Conservation (phyloP, 2,888 invertebrate genomes). For the Epinotia bilunana region DNA sequence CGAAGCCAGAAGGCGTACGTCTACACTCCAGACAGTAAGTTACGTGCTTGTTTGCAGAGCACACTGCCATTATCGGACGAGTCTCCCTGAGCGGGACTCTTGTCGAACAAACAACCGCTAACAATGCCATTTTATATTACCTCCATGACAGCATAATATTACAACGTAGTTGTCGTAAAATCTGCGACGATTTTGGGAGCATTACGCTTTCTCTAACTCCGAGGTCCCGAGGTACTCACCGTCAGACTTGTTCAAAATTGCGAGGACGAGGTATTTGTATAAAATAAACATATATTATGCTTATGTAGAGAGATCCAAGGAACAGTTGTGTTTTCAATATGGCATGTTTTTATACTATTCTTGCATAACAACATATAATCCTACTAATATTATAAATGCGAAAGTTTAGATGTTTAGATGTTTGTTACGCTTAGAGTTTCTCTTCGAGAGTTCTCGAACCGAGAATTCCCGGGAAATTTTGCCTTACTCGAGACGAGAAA, state of each 20-base stretch:
- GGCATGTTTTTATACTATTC: not conserved
- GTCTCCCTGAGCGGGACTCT: constrained; percentile 40
- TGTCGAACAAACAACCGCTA: constrained; percentile 53
- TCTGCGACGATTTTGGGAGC: constrained; percentile 49
- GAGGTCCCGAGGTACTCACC: not conserved
- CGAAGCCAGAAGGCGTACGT: constrained; percentile 25
- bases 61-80: constrained; percentile 45
- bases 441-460: too few relatives aligned
- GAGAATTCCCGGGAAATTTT: too few relatives aligned
- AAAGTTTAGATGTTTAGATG: too few relatives aligned
- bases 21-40: constrained; percentile 34
- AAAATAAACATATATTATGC: constrained; percentile 4
- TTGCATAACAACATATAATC: too few relatives aligned
- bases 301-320: not conserved
- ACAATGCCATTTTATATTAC: constrained; percentile 56
- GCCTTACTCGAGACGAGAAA: too few relatives aligned
- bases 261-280: not conserved
- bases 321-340: not conserved
- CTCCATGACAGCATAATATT: constrained; percentile 41
- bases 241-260: constrained; percentile 23
- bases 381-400: too few relatives aligned
- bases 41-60: constrained; percentile 47
- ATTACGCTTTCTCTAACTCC: constrained; percentile 8
- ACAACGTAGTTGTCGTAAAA: constrained; percentile 24
- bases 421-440: too few relatives aligned